phyloP scores from a whole-genome alignment of 2,888 invertebrate genomes.

The Baccha elongata region DNA sequence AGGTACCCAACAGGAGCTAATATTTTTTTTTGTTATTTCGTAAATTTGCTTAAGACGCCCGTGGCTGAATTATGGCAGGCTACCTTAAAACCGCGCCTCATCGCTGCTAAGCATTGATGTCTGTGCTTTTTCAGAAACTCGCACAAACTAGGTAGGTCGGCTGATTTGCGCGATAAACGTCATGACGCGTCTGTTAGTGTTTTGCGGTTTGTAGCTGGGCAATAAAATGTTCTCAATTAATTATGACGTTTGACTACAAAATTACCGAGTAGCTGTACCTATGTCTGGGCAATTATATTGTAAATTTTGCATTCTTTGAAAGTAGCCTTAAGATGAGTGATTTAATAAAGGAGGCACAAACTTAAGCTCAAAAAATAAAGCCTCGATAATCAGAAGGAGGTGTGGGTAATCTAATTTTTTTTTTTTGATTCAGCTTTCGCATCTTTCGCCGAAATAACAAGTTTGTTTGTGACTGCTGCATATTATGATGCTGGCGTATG shows the following conservation, averaged over 20 bases:
- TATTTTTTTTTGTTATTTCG: conserved; percentile 52
- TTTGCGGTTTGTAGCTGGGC: conserved; percentile 24
- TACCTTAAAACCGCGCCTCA: conserved; percentile 62
- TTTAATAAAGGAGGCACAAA: conserved; percentile 43
- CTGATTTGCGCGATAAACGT: conserved; percentile 64
- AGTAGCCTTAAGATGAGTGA: conserved; percentile 61
- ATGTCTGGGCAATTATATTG: conserved; percentile 59
- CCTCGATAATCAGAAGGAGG: background rate
- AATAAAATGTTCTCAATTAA: conserved; percentile 71
- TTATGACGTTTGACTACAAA: conserved; percentile 69
- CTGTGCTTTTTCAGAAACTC: conserved; percentile 54
- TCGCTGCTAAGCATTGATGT: conserved; percentile 40
- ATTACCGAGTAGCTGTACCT: conserved; percentile 48
- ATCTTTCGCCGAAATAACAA: conserved; percentile 44
- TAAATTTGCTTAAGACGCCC: conserved; percentile 71
- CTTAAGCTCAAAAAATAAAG: conserved; percentile 19
- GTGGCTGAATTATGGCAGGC: conserved; percentile 67
- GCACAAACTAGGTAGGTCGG: conserved; percentile 7
- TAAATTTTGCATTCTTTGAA: conserved; percentile 64
- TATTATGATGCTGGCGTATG: background rate
- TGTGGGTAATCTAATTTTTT: background rate
- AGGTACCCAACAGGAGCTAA: conserved; percentile 60
- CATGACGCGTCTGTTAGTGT: conserved; percentile 46
- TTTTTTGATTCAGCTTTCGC: background rate
- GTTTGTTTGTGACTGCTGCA: conserved; percentile 30